Percentiles rank a stretch among this genome's conserved stretches.
phyloP scores from a whole-genome alignment of 2,113 vertebrate genomes.

The Erpornis zantholeuca region DNA sequence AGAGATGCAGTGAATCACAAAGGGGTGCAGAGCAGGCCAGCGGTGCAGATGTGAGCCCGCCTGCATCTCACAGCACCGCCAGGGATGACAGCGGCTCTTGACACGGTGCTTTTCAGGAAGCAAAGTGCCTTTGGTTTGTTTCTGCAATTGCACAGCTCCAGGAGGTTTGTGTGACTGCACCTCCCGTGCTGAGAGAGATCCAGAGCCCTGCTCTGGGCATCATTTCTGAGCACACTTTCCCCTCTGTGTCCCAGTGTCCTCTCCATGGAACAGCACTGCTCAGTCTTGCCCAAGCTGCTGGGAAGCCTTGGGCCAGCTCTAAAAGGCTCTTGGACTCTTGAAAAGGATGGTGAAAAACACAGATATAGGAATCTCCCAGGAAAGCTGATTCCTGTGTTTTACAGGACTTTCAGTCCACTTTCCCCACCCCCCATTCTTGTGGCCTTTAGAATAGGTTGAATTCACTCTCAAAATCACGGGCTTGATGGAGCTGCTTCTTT shows the following conservation, averaged over 20 bases:
- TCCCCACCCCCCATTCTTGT: background rate
- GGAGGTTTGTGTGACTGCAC: background rate
- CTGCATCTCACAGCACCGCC: background rate
- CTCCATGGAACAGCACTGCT: background rate
- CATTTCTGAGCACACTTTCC: rapidly evolving
- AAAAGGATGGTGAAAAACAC: background rate
- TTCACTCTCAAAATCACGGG: background rate
- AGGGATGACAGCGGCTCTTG: background rate
- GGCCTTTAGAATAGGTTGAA: background rate
- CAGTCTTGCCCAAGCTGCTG: background rate
- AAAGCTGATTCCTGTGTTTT: background rate
- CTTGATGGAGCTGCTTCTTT: background rate
- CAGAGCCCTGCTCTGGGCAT: background rate
- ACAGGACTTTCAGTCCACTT: background rate
- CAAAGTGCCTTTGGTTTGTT: background rate
- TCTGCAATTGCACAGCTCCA: background rate
- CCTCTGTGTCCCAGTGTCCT: background rate
- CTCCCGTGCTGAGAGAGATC: background rate
- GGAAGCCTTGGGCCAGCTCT: background rate
- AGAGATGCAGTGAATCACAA: background rate
- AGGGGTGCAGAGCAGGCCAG: background rate
- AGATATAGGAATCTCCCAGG: background rate
- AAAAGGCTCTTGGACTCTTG: background rate
- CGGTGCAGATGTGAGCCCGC: background rate
- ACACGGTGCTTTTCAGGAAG: background rate